Percentiles rank a stretch among this genome's conserved stretches.
Evolutionary conservation across 2,888 invertebrate genomes (phyloP).

Genomic region (Drosophila diplacantha): DNA sequence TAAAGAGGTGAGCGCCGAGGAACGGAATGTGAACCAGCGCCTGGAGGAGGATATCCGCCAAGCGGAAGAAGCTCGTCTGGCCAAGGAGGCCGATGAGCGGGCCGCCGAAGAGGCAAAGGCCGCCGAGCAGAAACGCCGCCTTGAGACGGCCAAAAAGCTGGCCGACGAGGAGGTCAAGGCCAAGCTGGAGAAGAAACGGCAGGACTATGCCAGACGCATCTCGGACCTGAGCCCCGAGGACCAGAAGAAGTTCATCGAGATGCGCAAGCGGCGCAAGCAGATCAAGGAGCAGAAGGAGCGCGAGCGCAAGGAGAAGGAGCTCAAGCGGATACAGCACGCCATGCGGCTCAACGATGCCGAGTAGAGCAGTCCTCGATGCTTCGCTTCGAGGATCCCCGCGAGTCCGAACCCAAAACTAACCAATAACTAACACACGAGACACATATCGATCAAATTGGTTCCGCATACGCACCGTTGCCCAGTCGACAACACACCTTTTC

Average conservation of each 20-base stretch:
- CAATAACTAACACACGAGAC: slow-evolving; percentile 30
- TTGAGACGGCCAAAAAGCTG: slow-evolving; percentile 52
- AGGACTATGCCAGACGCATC: slow-evolving; percentile 68
- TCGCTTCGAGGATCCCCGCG: slow-evolving; percentile 1
- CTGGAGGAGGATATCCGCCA: slow-evolving; percentile 61
- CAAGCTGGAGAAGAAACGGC: slow-evolving; percentile 56
- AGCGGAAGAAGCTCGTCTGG: slow-evolving; percentile 64
- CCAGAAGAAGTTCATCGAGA: slow-evolving; percentile 70
- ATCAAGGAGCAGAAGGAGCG: slow-evolving; percentile 62
- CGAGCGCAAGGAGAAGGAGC: slow-evolving; percentile 62
- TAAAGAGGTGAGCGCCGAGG: slow-evolving; percentile 63
- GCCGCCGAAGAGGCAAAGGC: slow-evolving; percentile 53
- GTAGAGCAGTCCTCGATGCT: slow-evolving; percentile 31
- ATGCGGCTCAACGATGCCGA: slow-evolving; percentile 51
- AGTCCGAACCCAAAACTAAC: slow-evolving; percentile 20
- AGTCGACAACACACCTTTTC: slow-evolving; percentile 23
- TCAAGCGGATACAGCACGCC: slow-evolving; percentile 59
- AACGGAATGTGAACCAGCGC: slow-evolving; percentile 55
- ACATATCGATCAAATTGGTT: slow-evolving; percentile 45
- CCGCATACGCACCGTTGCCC: slow-evolving; percentile 32
- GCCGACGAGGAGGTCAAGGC: slow-evolving; percentile 59
- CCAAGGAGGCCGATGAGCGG: slow-evolving; percentile 59
- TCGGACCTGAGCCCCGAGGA: slow-evolving; percentile 72
- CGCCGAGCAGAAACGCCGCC: slow-evolving; percentile 51
- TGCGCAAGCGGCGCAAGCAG: slow-evolving; percentile 70